Conservation (phyloP, 2,888 invertebrate species). For the Patella caerulea region DNA sequence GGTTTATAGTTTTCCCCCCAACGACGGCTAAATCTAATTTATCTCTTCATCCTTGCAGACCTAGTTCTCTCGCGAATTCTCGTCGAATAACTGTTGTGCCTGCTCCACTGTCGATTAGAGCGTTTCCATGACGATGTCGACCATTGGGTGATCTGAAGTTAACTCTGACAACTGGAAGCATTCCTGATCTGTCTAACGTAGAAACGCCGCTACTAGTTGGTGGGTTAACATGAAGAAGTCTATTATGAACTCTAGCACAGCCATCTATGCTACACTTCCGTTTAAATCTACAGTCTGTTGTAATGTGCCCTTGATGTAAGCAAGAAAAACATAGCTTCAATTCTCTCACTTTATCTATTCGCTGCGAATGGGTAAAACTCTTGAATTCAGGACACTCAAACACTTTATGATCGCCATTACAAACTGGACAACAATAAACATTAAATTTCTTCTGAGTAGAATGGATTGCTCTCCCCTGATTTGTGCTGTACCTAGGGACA, state of each 20-base stretch:
- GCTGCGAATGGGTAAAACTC: background rate
- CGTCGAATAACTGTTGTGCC: slow-evolving; percentile 22
- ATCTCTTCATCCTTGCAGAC: background rate
- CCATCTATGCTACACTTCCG: slow-evolving; percentile 8
- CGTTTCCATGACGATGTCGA: slow-evolving; percentile 18
- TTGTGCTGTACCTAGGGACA: no score
- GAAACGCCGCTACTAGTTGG: slow-evolving; percentile 1
- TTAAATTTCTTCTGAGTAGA: slow-evolving; percentile 1
- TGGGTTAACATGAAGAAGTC: slow-evolving; percentile 19
- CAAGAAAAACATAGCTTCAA: slow-evolving; percentile 13
- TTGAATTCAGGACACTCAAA: background rate
- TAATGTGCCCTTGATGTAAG: background rate
- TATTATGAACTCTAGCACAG: slow-evolving; percentile 19
- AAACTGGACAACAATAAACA: background rate
- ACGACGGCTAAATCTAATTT: slow-evolving; percentile 5
- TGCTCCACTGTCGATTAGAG: slow-evolving; percentile 25
- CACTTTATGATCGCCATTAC: background rate
- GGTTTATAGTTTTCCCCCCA: slow-evolving; percentile 1
- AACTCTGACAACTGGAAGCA: slow-evolving; percentile 21
- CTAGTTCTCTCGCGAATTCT: no score
- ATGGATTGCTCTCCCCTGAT: background rate
- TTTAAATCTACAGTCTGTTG: slow-evolving; percentile 1
- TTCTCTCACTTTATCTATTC: background rate
- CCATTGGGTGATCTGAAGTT: slow-evolving; percentile 23
- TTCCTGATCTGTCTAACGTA: slow-evolving; percentile 10